phyloP scores from a whole-genome alignment of 2,113 vertebrate genomes.

The Lophotis ruficrista region DNA sequence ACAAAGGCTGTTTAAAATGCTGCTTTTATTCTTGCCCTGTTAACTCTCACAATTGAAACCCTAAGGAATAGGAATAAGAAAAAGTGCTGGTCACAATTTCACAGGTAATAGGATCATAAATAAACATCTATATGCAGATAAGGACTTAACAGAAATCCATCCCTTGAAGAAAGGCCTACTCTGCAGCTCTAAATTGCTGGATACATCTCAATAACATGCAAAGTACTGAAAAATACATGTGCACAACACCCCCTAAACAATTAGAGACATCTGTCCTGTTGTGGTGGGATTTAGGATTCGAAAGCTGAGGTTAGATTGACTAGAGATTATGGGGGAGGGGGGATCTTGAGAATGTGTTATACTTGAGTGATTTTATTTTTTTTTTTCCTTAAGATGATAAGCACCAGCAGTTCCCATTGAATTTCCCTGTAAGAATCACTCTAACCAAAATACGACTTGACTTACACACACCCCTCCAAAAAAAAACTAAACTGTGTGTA shows the following conservation, averaged over 20 bases:
- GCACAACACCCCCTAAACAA: not conserved
- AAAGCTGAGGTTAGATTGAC: not conserved
- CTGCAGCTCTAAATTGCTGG: conserved; percentile 35
- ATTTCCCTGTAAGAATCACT: not conserved
- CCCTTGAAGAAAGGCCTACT: not conserved
- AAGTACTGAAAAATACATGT: not conserved
- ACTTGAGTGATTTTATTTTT: not conserved
- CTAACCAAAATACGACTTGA: not conserved
- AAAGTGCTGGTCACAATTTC: conserved; percentile 11
- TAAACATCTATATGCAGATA: conserved; percentile 53
- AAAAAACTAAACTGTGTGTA: not conserved
- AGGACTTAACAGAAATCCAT: conserved; percentile 30
- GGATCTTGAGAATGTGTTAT: not conserved
- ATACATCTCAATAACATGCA: conserved; percentile 6
- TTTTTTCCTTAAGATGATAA: not conserved
- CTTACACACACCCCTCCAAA: not conserved
- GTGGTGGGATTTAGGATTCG: not conserved
- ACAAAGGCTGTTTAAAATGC: not conserved
- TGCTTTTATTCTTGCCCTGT: conserved; percentile 27
- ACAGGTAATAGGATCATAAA: conserved; percentile 53
- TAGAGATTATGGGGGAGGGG: not conserved
- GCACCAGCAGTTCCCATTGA: not conserved
- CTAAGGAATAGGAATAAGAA: conserved; percentile 20
- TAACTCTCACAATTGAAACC: conserved; percentile 42
- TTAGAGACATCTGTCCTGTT: not conserved